Percentiles rank a stretch among this genome's conserved stretches.
phyloP scores from a whole-genome alignment of 2,797 vertebrate species.

The Sciurus carolinensis region DNA sequence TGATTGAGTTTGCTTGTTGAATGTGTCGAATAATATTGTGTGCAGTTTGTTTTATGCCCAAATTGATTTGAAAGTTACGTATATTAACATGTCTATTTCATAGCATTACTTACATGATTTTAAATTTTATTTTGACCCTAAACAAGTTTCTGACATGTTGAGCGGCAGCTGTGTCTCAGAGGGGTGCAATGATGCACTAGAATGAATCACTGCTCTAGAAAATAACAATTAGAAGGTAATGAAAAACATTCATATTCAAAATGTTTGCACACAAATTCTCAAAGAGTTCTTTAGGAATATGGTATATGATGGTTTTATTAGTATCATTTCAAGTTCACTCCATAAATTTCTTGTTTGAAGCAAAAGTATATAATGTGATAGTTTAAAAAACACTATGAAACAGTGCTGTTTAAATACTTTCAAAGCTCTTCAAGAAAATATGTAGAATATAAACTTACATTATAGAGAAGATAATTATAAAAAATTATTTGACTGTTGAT shows the following conservation, averaged over 20 bases:
- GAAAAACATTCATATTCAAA: not conserved
- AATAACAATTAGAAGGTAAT: not conserved
- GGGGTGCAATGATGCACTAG: not conserved
- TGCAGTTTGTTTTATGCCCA: not conserved
- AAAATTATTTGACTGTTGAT: not conserved
- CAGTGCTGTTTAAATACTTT: not conserved
- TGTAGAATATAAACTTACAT: not conserved
- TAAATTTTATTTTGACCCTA: slow-evolving; percentile 44
- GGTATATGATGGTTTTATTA: not conserved
- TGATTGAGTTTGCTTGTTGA: not conserved
- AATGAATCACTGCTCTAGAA: slow-evolving; percentile 24
- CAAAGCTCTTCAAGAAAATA: not conserved
- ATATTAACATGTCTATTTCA: not conserved
- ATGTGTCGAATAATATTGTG: not conserved
- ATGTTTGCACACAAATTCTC: not conserved
- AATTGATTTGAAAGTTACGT: not conserved
- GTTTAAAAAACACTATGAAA: not conserved
- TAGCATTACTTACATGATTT: not conserved
- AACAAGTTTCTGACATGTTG: not conserved
- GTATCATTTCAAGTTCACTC: not conserved
- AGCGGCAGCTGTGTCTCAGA: not conserved
- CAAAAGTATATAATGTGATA: too few relatives aligned
- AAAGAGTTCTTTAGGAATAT: not conserved
- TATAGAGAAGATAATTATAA: not conserved
- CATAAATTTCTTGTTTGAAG: not conserved